Conservation (phyloP, 2,888 invertebrate genomes). For the Macrophya alboannulata region DNA sequence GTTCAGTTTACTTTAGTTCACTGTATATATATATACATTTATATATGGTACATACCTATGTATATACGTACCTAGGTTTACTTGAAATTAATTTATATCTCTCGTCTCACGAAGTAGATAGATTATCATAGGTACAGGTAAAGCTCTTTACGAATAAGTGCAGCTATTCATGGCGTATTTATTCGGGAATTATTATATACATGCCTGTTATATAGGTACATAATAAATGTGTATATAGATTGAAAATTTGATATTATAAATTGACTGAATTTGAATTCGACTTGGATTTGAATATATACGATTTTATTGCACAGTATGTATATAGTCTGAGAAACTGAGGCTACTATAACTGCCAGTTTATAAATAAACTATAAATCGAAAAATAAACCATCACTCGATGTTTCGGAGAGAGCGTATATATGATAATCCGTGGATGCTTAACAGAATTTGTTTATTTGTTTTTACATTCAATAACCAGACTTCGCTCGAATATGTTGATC, state of each 20-base stretch:
- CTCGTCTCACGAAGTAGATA: not conserved
- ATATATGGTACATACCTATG: no score
- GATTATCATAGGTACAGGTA: no score
- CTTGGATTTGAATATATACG: not conserved
- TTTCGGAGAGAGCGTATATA: not conserved
- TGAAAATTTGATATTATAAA: no score
- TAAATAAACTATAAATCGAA: not conserved
- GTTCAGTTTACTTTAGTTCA: not conserved
- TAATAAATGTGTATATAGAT: no score
- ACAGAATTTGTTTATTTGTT: not conserved
- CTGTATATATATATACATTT: not conserved
- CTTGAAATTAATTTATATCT: not conserved
- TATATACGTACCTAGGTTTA: not conserved
- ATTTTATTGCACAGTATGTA: not conserved
- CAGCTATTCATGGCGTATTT: no score
- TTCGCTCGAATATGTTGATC: not conserved
- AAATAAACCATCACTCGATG: conserved; percentile 2
- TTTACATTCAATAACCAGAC: conserved; percentile 10
- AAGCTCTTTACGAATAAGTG: not conserved
- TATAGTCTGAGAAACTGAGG: not conserved
- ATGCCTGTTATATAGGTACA: no score
- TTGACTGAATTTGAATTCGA: not conserved
- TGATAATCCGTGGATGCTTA: conserved; percentile 14
- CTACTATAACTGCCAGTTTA: not conserved
- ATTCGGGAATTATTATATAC: no score